Base-by-base conservation (phyloP, 2,888 invertebrate species). In the Folsomia candida region DNA sequence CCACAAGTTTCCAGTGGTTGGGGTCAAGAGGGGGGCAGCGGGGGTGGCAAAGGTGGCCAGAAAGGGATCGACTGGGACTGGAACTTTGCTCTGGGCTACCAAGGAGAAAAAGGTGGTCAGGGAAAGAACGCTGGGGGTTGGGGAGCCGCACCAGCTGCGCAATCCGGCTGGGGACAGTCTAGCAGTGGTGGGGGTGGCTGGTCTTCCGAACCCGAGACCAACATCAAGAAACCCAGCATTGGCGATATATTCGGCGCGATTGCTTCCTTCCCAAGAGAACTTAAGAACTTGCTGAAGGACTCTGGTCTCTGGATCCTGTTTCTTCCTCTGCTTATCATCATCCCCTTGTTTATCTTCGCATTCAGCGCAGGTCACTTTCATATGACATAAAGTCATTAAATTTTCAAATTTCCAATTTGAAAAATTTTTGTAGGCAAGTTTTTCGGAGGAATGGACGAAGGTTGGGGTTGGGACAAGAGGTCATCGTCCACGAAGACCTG, bases 301-400 rank as follows among this genome's bases (percentile, higher is more conserved):
- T 73, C 73, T n/a, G 73, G 73, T 22, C 67, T 73, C 20, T 73
- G 69, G 54, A 51, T 73, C 6, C 61, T 73, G 20, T 66, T 69
- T 54, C 61, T 71, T 60, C 73, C 73, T 37, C 73, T 73, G 1
- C 27, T 73, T 2, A 60, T 73, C 29, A 70, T 73, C 11, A 60
- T 73, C 20, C 73, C 73, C 4, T 61, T 73, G n/a, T 26, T 73
- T 51, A 20, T 70, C 26, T 22, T 73, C 6, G 73, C 73, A 20
- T 73, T 68, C 28, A 66, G 60, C 28, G 59, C 67, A 20, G 72
- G 72, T n/a, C n/a, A n/a, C n/a, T n/a, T n/a, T n/a, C n/a, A n/a
- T n/a, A n/a, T n/a, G n/a, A n/a, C n/a, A n/a, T n/a, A n/a, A n/a
- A n/a, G n/a, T n/a, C n/a, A n/a, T n/a, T n/a, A n/a, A n/a, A n/a